These are phyloP conservation scores for Thunnus albacares DNA, from an alignment of 2,797 vertebrate genomes.

Conservation along the genomic window DNA sequence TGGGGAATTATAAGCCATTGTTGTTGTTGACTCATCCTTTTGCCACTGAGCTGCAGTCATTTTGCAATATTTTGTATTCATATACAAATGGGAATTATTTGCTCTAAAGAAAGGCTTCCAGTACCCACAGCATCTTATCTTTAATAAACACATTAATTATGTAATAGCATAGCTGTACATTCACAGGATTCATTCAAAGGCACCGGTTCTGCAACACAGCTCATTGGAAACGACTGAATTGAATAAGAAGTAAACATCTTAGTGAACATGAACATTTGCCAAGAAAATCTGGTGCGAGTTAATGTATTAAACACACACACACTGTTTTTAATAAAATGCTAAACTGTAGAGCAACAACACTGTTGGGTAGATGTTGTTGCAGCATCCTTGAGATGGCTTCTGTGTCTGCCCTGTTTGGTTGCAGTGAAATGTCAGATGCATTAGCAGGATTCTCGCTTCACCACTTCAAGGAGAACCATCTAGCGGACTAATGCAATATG, in stretches of 20 bases:
- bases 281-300: neutral
- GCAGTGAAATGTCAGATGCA: conserved; percentile 82
- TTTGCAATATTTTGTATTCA: conserved; percentile 70
- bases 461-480: conserved; percentile 83
- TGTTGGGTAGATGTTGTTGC: conserved; percentile 28
- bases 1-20: conserved; percentile 68
- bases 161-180: conserved; percentile 64
- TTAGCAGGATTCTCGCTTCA: conserved; percentile 81
- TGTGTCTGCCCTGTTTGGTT: conserved; percentile 61
- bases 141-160: conserved; percentile 81
- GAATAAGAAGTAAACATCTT: conserved; percentile 34
- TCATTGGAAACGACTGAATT: conserved; percentile 32
- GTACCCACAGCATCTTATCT: conserved; percentile 67
- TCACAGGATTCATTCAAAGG: conserved; percentile 64
- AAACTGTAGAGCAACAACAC: conserved; percentile 21
- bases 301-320: conserved; percentile 1
- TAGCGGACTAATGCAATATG: conserved; percentile 83
- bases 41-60: conserved; percentile 58
- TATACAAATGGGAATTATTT: conserved; percentile 77
- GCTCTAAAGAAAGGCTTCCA: conserved; percentile 59
- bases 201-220: conserved; percentile 34
- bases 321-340: neutral
- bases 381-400: conserved; percentile 55
- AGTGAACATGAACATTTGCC: conserved; percentile 8
- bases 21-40: conserved; percentile 72